Conservation (phyloP, 2,888 invertebrate genomes). For the Carabus problematicus region DNA sequence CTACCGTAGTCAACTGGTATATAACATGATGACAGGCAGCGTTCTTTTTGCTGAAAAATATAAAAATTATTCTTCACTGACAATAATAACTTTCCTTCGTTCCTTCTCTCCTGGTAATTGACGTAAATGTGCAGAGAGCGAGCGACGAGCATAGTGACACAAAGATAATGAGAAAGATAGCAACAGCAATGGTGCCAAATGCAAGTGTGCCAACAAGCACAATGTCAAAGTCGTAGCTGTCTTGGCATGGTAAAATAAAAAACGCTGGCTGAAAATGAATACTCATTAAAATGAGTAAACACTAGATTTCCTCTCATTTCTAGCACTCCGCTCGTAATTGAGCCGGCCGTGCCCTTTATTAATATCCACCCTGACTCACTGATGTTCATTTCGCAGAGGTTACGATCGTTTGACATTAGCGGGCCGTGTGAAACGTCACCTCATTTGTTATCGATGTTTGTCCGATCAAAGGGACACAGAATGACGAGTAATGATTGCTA, state of each 20-base stretch:
- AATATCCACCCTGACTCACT: too few species aligned
- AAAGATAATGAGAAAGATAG: slow-evolving; percentile 23
- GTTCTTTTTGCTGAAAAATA: too few species aligned
- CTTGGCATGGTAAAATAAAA: slow-evolving; percentile 24
- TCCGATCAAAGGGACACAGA: slow-evolving; percentile 17
- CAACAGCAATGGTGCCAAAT: slow-evolving; percentile 11
- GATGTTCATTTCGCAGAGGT: too few species aligned
- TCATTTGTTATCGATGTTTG: slow-evolving; percentile 23
- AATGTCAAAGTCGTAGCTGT: slow-evolving; percentile 25
- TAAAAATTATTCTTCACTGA: too few species aligned
- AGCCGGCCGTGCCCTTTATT: too few species aligned
- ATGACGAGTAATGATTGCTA: slow-evolving; percentile 19
- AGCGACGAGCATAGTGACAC: slow-evolving; percentile 2
- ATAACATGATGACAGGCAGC: too few species aligned
- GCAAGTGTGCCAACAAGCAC: slow-evolving; percentile 26
- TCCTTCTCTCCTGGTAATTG: neutral
- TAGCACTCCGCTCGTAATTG: too few species aligned
- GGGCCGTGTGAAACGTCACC: slow-evolving; percentile 10
- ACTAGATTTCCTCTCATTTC: too few species aligned
- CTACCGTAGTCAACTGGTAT: too few species aligned
- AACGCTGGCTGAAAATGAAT: neutral
- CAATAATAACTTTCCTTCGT: too few species aligned
- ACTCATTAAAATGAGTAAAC: too few species aligned
- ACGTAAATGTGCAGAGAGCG: slow-evolving; percentile 15
- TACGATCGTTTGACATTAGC: too few species aligned